Evolutionary conservation across 2,888 invertebrate species (phyloP).

Genomic region (Trilocha varians): DNA sequence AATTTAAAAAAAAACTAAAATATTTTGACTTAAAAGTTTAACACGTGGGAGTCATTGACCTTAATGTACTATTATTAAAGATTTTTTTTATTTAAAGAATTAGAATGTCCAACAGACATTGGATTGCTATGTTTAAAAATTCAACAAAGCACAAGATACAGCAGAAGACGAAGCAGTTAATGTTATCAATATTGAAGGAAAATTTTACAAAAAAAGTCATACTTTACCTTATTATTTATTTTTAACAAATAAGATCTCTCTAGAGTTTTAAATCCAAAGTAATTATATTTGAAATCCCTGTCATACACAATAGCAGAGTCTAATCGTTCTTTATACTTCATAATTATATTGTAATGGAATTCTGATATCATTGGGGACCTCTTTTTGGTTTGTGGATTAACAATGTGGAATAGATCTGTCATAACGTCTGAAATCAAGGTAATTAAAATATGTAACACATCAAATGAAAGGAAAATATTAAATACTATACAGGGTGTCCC

Average conservation of each 20-base stretch:
- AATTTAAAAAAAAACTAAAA: no score
- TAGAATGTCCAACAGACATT: no score
- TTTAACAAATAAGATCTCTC: slow-evolving; percentile 96
- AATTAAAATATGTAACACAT: no score
- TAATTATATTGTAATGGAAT: slow-evolving; percentile 84
- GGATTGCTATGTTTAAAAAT: no score
- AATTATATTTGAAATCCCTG: slow-evolving; percentile 96
- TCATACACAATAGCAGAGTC: slow-evolving; percentile 98
- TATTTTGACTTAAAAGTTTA: no score
- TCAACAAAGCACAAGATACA: no score
- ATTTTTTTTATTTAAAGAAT: no score
- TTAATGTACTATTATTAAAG: no score
- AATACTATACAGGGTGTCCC: no score
- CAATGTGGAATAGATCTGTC: slow-evolving; percentile 84
- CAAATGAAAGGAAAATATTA: no score
- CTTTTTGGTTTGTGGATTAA: slow-evolving; percentile 81
- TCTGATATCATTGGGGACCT: slow-evolving; percentile 90
- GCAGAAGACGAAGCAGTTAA: no score
- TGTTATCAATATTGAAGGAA: neutral
- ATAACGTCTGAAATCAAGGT: slow-evolving; percentile 93
- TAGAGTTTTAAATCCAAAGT: slow-evolving; percentile 99
- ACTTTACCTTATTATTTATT: slow-evolving; percentile 82
- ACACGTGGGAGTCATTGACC: no score
- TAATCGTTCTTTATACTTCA: slow-evolving; percentile 88
- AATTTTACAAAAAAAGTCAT: neutral